A percentile compares a stretch with the other conserved stretches of the same genome.
phyloP scores from a whole-genome alignment of 2,888 invertebrate species.

The Drosophila subquinaria region DNA sequence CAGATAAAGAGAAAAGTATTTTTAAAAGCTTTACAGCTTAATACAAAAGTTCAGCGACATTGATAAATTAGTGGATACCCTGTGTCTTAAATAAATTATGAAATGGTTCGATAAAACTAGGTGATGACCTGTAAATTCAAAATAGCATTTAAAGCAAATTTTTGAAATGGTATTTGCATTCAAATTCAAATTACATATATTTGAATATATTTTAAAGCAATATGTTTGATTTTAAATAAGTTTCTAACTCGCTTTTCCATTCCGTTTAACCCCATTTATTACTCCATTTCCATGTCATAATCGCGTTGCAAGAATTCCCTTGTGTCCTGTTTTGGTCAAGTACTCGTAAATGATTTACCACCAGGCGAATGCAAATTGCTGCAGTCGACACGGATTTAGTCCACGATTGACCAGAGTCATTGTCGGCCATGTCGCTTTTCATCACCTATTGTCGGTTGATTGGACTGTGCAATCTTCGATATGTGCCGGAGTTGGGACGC shows the following conservation, averaged over 20 bases:
- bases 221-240: too few species aligned
- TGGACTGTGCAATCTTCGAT: constrained; percentile 63
- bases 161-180: too few species aligned
- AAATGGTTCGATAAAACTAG: too few species aligned
- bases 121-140: too few species aligned
- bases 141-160: too few species aligned
- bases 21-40: too few species aligned
- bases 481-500: constrained; percentile 12
- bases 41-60: too few species aligned
- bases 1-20: too few species aligned
- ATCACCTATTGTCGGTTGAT: constrained; percentile 37
- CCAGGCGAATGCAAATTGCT: background rate
- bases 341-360: background rate
- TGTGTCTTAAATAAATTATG: too few species aligned
- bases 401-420: background rate
- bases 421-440: constrained; percentile 25
- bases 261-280: background rate
- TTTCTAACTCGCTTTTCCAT: background rate
- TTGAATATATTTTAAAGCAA: background rate
- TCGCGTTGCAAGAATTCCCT: background rate
- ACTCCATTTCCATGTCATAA: background rate
- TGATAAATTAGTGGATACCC: too few species aligned
- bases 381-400: constrained; percentile 1
- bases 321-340: background rate
- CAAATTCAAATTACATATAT: background rate